Conservation (phyloP, 2,797 vertebrate genomes). For the Phalanger gymnotis region DNA sequence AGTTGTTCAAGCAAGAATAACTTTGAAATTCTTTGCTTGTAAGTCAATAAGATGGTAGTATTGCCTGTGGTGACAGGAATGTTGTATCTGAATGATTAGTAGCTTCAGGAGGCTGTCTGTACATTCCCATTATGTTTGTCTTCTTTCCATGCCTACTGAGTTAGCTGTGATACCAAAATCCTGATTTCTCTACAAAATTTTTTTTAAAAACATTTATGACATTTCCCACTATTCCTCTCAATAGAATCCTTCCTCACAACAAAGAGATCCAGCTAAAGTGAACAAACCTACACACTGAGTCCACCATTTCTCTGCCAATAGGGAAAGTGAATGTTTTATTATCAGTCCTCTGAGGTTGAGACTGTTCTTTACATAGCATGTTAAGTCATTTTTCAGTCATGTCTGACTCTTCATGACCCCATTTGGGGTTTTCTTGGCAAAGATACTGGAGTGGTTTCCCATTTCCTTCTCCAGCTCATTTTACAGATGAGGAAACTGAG, state of each 20-base stretch:
- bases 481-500: neutral
- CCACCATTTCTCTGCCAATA: neutral
- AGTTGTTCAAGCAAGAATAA: neutral
- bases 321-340: neutral
- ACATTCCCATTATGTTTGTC: neutral
- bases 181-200: neutral
- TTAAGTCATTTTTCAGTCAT: neutral
- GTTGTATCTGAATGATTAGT: neutral
- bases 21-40: neutral
- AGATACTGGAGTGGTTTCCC: neutral
- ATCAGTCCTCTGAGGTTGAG: neutral
- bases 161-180: neutral
- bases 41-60: neutral
- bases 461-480: neutral
- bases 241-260: neutral
- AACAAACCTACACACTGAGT: neutral
- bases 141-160: fast-evolving
- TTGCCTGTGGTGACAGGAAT: neutral
- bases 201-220: neutral
- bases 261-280: neutral
- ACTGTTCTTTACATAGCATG: neutral
- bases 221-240: neutral
- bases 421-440: neutral
- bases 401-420: neutral
- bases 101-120: neutral